phyloP scores from a whole-genome alignment of 2,888 invertebrate genomes.

The Xanthorhoe designata region DNA sequence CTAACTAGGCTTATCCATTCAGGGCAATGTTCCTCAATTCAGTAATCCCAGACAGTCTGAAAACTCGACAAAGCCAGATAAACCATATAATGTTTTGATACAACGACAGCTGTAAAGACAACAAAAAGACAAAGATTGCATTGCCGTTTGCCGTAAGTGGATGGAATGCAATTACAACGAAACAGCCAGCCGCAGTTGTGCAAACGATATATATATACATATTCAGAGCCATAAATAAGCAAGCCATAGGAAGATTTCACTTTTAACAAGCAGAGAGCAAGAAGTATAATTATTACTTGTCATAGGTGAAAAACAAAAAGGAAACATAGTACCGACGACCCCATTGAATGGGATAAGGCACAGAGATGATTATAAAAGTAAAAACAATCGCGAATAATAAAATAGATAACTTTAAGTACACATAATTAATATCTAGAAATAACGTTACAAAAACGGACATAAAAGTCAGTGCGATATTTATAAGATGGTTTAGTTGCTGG shows the following conservation, averaged over 20 bases:
- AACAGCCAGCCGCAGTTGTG: conserved; percentile 18
- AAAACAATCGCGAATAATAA: too few species aligned
- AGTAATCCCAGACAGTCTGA: conserved; percentile 20
- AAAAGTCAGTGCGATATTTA: neutral
- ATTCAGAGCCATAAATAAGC: conserved; percentile 12
- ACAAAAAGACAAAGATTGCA: conserved; percentile 22
- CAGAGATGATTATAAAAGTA: too few species aligned
- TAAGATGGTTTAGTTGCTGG: neutral
- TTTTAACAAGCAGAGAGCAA: neutral
- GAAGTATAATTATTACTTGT: neutral
- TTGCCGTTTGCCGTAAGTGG: conserved; percentile 28
- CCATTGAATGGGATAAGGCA: too few species aligned
- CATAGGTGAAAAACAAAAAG: too few species aligned
- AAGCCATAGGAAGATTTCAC: neutral
- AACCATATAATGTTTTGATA: conserved; percentile 13
- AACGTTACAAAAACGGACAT: too few species aligned
- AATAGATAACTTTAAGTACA: too few species aligned
- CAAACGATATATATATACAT: conserved; percentile 27
- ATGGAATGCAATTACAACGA: conserved; percentile 26
- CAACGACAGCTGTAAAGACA: neutral
- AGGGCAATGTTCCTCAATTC: neutral
- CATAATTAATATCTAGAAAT: too few species aligned
- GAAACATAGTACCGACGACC: too few species aligned
- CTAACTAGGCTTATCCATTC: conserved; percentile 17
- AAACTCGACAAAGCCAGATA: conserved; percentile 21